phyloP scores from a whole-genome alignment of 2,888 invertebrate genomes.

The Pristionchus japonicus region DNA sequence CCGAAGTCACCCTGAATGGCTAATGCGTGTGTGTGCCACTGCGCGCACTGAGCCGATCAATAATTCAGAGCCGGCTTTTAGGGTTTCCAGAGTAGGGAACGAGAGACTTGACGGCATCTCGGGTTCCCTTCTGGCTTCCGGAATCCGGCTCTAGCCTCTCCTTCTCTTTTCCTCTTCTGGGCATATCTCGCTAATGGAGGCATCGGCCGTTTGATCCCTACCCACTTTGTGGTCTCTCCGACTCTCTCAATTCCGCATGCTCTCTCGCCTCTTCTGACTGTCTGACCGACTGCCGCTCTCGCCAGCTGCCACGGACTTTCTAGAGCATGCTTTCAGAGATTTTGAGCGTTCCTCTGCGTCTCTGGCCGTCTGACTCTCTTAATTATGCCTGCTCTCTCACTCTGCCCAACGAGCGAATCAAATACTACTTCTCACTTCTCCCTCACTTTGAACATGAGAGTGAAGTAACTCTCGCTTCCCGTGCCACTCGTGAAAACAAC shows the following conservation, averaged over 20 bases:
- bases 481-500: neutral
- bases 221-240: too few relatives aligned
- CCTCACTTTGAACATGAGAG: slow-evolving; percentile 24
- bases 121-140: slow-evolving; percentile 31
- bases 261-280: too few relatives aligned
- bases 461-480: neutral
- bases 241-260: too few relatives aligned
- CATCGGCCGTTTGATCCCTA: neutral
- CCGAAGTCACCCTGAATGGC: neutral
- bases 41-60: neutral
- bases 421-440: slow-evolving; percentile 10
- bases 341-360: neutral
- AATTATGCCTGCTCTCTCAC: neutral
- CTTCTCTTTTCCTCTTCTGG: too few relatives aligned
- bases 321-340: neutral
- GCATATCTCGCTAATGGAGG: slow-evolving; percentile 23
- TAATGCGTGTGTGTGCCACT: neutral
- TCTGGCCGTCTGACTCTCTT: neutral
- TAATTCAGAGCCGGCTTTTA: slow-evolving; percentile 34
- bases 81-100: neutral
- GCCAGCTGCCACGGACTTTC: neutral
- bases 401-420: neutral
- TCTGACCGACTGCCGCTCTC: neutral
- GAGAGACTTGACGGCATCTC: slow-evolving; percentile 1
- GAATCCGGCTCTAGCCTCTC: neutral